phyloP scores from a whole-genome alignment of 2,888 invertebrate species.

The Callimorpha dominula region DNA sequence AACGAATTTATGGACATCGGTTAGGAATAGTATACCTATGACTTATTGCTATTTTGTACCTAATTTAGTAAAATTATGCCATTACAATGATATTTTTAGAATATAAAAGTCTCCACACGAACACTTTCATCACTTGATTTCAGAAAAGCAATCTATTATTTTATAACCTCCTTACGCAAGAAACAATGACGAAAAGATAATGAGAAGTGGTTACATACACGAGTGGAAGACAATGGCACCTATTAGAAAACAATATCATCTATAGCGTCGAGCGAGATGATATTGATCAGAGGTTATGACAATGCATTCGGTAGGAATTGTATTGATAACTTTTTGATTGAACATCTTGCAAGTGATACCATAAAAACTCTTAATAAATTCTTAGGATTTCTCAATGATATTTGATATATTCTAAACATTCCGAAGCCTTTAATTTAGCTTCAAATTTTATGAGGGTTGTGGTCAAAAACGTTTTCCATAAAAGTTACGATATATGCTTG shows the following conservation, averaged over 20 bases:
- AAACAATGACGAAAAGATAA: constrained; percentile 58
- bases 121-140: constrained; percentile 10
- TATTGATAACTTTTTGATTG: constrained; percentile 61
- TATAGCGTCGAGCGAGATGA: constrained; percentile 55
- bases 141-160: constrained; percentile 36
- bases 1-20: not conserved
- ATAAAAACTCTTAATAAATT: constrained; percentile 38
- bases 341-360: constrained; percentile 45
- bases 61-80: not conserved
- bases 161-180: constrained; percentile 44
- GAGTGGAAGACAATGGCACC: constrained; percentile 52
- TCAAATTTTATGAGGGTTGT: constrained; percentile 38
- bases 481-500: constrained; percentile 18
- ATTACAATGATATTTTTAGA: not conserved
- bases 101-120: not conserved
- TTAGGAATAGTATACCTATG: not conserved
- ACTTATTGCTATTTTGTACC: not conserved
- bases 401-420: constrained; percentile 2
- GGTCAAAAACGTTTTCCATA: constrained; percentile 31
- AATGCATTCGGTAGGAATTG: constrained; percentile 54
- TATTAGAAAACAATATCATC: constrained; percentile 70
- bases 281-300: constrained; percentile 49
- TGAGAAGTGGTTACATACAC: constrained; percentile 55
- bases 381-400: constrained; percentile 41
- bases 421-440: not conserved